Conservation (phyloP, 2,797 vertebrate genomes). For the Myotis pilosus region DNA sequence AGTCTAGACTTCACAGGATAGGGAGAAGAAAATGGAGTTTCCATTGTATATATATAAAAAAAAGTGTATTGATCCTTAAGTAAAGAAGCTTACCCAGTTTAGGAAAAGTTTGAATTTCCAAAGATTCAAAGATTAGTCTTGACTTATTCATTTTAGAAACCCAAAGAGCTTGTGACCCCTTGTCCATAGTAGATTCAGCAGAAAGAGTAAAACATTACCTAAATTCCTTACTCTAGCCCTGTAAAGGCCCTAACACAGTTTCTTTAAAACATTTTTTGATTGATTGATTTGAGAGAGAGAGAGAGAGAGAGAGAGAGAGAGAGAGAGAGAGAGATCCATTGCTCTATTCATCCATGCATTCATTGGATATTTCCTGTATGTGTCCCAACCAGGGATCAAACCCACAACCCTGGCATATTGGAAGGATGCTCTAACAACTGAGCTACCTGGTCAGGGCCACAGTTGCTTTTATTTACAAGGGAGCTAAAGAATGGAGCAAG, state of each 20-base stretch:
- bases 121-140: background rate
- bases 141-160: constrained; percentile 21
- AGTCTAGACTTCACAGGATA: background rate
- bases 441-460: background rate
- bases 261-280: background rate
- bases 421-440: no score
- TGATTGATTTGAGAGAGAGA: background rate
- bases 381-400: no score
- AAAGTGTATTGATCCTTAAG: background rate
- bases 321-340: no score
- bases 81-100: background rate
- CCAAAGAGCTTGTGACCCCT: background rate
- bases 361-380: no score
- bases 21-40: background rate
- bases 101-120: background rate
- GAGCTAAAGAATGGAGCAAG: background rate
- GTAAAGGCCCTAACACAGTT: background rate
- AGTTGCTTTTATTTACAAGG: background rate
- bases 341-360: no score
- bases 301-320: no score
- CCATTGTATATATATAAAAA: background rate
- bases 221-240: background rate
- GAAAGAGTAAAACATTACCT: background rate
- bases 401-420: no score
- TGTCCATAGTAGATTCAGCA: background rate